A percentile compares a stretch with the other conserved stretches of the same genome.
Evolutionary conservation across 2,888 invertebrate species (phyloP).

Genomic region (Tipula unca): DNA sequence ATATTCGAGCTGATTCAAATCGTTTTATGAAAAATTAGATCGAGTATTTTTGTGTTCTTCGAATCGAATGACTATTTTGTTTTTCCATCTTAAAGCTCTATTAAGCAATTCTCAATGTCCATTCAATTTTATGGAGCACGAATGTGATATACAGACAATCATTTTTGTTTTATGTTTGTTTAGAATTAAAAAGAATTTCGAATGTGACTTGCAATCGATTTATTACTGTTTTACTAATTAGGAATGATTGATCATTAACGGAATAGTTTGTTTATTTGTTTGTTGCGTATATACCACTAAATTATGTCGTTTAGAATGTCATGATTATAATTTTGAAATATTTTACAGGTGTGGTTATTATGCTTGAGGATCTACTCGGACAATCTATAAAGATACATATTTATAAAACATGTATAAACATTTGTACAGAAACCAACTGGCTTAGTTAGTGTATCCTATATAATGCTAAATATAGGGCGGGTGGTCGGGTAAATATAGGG

Average conservation of each 20-base stretch:
- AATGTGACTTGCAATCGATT: background rate
- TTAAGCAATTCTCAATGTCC: background rate
- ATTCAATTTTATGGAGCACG: background rate
- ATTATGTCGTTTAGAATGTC: background rate
- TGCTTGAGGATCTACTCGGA: background rate
- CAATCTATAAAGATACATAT: too few species aligned
- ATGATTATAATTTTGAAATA: background rate
- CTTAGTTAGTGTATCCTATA: background rate
- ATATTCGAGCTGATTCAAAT: background rate
- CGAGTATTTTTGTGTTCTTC: too few species aligned
- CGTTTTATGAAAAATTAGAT: background rate
- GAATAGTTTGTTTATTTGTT: background rate
- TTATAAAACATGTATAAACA: background rate
- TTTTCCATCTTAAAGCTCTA: background rate
- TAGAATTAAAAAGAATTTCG: background rate
- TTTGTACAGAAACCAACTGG: background rate
- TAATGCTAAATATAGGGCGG: background rate
- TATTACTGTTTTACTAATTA: background rate
- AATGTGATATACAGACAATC: background rate
- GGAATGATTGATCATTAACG: constrained; percentile 8
- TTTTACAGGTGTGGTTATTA: background rate
- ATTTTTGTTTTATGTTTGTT: background rate
- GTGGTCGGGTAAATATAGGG: background rate
- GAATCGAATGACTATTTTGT: background rate
- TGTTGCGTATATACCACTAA: background rate